Conservation (phyloP, 2,113 vertebrate genomes). For the Larimichthys polyactis region DNA sequence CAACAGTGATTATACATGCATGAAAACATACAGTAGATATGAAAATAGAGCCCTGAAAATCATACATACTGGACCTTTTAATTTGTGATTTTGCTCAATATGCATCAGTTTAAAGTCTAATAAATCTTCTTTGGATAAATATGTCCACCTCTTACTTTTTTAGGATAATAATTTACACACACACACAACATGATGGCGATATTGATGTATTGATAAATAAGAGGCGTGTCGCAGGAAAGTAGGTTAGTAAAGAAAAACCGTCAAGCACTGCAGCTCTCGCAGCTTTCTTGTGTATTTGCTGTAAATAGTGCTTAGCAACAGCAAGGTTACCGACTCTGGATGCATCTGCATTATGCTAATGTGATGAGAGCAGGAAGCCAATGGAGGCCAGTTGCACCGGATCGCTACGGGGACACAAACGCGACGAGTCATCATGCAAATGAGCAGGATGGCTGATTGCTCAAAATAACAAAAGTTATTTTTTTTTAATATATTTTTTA, state of each 20-base stretch:
- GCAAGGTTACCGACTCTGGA: slow-evolving; percentile 69
- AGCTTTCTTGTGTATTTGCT: slow-evolving; percentile 45
- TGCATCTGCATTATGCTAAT: slow-evolving; percentile 80
- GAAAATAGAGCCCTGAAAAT: too few species aligned
- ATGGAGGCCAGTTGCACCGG: slow-evolving; percentile 31
- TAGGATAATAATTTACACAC: not conserved
- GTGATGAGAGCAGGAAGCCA: slow-evolving; percentile 61
- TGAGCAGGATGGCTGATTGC: slow-evolving; percentile 52
- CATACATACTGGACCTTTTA: too few species aligned
- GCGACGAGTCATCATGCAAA: slow-evolving; percentile 55
- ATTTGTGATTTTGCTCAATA: too few species aligned
- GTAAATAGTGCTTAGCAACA: slow-evolving; percentile 72
- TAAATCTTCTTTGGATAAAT: not conserved
- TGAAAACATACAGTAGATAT: too few species aligned
- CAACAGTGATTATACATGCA: too few species aligned
- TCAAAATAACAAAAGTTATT: slow-evolving; percentile 42
- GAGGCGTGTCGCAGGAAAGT: slow-evolving; percentile 14
- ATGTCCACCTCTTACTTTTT: slow-evolving; percentile 3
- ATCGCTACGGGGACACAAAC: slow-evolving; percentile 44
- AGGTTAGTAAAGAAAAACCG: slow-evolving; percentile 35
- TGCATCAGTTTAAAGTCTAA: slow-evolving; percentile 30
- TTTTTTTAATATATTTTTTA: not conserved
- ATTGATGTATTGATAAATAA: slow-evolving; percentile 22
- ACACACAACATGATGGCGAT: not conserved
- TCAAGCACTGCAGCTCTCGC: slow-evolving; percentile 38